Evolutionary conservation across 2,113 vertebrate species (phyloP).

Genomic region (Gymnorhina tibicen): DNA sequence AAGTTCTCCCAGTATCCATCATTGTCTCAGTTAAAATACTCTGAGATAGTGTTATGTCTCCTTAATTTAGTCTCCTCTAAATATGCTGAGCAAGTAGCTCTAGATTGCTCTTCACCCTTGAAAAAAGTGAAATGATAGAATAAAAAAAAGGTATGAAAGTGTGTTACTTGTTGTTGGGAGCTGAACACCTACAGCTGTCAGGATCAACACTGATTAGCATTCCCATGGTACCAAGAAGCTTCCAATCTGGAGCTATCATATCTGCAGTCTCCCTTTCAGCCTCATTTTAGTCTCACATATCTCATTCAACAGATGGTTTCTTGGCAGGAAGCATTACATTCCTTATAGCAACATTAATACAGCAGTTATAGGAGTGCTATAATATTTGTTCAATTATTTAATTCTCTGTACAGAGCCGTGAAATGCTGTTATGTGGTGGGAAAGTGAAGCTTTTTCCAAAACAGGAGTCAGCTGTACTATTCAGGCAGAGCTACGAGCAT

Average conservation of each 20-base stretch:
- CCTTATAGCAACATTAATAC: constrained; percentile 10
- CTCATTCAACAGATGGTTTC: constrained; percentile 42
- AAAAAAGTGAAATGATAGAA: neutral
- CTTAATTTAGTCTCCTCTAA: neutral
- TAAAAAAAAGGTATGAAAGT: neutral
- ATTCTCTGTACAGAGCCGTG: neutral
- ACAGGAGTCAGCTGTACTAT: neutral
- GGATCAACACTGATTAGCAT: constrained; percentile 32
- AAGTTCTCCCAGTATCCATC: neutral
- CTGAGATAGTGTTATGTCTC: neutral
- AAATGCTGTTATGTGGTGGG: neutral
- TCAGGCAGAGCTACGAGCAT: neutral
- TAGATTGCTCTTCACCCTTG: neutral
- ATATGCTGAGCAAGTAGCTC: neutral
- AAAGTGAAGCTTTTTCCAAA: neutral
- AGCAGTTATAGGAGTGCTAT: neutral
- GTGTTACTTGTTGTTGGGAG: neutral
- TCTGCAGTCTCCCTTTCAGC: neutral
- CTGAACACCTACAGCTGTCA: constrained; percentile 35
- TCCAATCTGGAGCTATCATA: constrained; percentile 18
- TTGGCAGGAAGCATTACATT: neutral
- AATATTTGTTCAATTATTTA: constrained; percentile 25
- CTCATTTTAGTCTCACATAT: neutral
- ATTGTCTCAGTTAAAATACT: neutral
- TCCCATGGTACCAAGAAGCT: neutral